Base-by-base conservation (phyloP, 2,888 invertebrate genomes). In the Morpho deidamia region DNA sequence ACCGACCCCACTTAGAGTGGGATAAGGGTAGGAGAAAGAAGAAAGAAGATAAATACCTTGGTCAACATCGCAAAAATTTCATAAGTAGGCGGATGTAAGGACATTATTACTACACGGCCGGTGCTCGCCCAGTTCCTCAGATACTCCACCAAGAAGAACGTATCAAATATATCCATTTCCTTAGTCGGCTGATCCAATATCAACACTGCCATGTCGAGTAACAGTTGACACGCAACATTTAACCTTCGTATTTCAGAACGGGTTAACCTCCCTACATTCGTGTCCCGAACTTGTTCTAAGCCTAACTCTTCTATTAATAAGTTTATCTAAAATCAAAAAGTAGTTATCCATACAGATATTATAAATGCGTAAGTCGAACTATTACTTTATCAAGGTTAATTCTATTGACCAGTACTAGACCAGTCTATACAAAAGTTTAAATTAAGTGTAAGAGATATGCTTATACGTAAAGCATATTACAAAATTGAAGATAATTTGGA, bases 21-120 rank as follows among this genome's bases (percentile, higher is more conserved):
- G n/a, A n/a, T n/a, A n/a, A n/a, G n/a, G n/a, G n/a, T n/a, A n/a
- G n/a, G n/a, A n/a, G n/a, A n/a, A n/a, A n/a, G n/a, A n/a, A n/a
- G n/a, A n/a, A n/a, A n/a, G n/a, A n/a, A n/a, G n/a, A 49, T n/a
- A n/a, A 9, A 38, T 44, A 86, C 89, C 85, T 95, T 93, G 0
- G 95, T 94, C 48, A 97, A 91, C 98, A 98, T 98, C 33, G 97
- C 96, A 61, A 98, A 94, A 65, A 98, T 97, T 82, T 98, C 98
- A 72, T 97, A 97, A 1, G 97, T 98, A 3, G 98, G 97, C 14
- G 98, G 98, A 75, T 97, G 97, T 34, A 98, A 86, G 0, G 98
- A 97, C 86, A 98, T 92, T 43, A 98, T 93, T 10, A 97, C 96
- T 45, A 97, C 95, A 63, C 97, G 91, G 0, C 95, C 93, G 39